These are phyloP conservation scores for Gadopsis marmoratus DNA, from an alignment of 2,797 vertebrate species.

Conservation along the genomic window DNA sequence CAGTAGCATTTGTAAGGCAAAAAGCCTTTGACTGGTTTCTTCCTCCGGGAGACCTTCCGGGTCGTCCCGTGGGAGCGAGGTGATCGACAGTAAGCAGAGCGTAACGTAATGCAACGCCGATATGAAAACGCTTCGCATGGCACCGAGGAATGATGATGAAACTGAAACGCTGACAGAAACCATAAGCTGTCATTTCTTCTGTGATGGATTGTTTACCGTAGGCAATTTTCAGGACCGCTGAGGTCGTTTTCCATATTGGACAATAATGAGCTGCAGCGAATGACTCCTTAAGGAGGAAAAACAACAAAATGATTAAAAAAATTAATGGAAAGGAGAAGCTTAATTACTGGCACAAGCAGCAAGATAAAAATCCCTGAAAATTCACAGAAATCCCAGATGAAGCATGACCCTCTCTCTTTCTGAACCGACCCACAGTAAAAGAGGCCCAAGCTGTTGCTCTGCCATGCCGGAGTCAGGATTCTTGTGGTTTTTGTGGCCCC, in stretches of 20 bases:
- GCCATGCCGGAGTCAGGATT: conserved; percentile 57
- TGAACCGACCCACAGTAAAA: conserved; percentile 15
- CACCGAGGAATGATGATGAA: conserved; percentile 36
- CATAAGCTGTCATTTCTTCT: conserved; percentile 58
- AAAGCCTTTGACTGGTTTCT: conserved; percentile 30
- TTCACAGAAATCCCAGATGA: conserved; percentile 36
- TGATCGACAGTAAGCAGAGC: conserved; percentile 62
- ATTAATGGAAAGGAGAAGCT: not conserved
- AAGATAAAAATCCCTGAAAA: conserved; percentile 20
- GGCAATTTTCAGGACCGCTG: conserved; percentile 33
- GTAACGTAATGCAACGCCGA: conserved; percentile 31
- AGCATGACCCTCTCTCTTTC: conserved; percentile 18
- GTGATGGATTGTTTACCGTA: conserved; percentile 62
- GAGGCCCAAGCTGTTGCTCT: conserved; percentile 28
- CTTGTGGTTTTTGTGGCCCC: conserved; percentile 68
- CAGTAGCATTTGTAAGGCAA: conserved; percentile 7
- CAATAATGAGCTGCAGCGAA: conserved; percentile 32
- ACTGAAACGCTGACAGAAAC: conserved; percentile 39
- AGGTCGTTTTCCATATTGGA: conserved; percentile 35
- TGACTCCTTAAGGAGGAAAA: conserved; percentile 21
- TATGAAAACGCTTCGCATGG: conserved; percentile 31
- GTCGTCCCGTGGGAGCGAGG: conserved; percentile 43
- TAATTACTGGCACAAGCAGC: conserved; percentile 8
- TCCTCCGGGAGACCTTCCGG: conserved; percentile 45
- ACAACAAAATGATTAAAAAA: conserved; percentile 28